A percentile compares a stretch with the other conserved stretches of the same genome.
Evolutionary conservation across 35 echinoderm and acorn worm genomes (phyloP).

Genomic region (Patiria miniata): DNA sequence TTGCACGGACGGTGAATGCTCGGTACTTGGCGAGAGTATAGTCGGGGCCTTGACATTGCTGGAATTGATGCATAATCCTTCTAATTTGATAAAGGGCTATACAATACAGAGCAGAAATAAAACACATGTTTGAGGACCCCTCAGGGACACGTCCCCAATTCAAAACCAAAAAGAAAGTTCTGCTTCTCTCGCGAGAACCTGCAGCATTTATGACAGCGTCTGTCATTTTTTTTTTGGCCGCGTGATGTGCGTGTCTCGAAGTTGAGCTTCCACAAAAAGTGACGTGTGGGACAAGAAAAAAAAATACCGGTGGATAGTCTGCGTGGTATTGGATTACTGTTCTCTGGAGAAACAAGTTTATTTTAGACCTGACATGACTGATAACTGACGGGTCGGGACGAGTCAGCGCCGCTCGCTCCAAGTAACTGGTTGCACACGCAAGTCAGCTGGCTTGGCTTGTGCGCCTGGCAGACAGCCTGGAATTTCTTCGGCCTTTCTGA

Average conservation of each 20-base stretch:
- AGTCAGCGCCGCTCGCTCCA: too few relatives aligned
- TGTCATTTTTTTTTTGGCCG: too few relatives aligned
- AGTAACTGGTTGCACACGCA: not conserved
- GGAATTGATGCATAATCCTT: too few relatives aligned
- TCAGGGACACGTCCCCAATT: not conserved
- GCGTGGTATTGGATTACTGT: not conserved
- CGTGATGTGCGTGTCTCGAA: too few relatives aligned
- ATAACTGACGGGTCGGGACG: not conserved
- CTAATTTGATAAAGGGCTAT: too few relatives aligned
- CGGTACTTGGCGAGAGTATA: too few relatives aligned
- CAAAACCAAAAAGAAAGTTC: not conserved
- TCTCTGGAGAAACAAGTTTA: constrained; percentile 33
- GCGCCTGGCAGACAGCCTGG: not conserved
- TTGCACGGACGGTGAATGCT: too few relatives aligned
- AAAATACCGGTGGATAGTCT: not conserved
- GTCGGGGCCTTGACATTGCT: too few relatives aligned
- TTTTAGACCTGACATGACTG: constrained; percentile 27
- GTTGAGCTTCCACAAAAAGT: too few relatives aligned
- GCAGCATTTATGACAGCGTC: too few relatives aligned
- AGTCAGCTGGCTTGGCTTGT: not conserved
- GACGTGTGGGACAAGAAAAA: not conserved
- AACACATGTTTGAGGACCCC: not conserved
- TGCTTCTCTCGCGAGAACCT: not conserved
- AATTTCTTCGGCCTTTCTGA: not conserved
- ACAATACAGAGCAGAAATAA: too few relatives aligned